phyloP scores from a whole-genome alignment of 2,797 vertebrate species.

The Pipistrellus nathusii region DNA sequence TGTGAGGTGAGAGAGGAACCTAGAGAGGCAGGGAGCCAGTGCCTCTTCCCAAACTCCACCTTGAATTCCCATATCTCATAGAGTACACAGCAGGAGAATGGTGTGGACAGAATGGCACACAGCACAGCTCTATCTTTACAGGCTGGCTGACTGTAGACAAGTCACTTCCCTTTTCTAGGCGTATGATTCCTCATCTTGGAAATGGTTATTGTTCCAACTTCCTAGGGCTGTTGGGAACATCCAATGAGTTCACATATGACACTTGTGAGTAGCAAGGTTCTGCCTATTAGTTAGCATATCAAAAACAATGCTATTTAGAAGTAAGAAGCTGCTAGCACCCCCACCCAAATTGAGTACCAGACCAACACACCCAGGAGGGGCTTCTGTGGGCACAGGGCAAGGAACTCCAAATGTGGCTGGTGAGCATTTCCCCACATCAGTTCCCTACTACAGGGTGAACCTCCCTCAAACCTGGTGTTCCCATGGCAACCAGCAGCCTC shows the following conservation, averaged over 20 bases:
- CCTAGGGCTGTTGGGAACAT: slow-evolving; percentile 24
- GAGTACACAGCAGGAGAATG: slow-evolving; percentile 11
- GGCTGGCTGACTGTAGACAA: slow-evolving; percentile 21
- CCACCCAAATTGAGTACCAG: neutral
- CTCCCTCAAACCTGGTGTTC: slow-evolving; percentile 45
- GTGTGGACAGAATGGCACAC: slow-evolving; percentile 5
- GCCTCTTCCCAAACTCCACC: slow-evolving; percentile 6
- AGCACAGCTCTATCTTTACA: neutral
- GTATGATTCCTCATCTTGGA: slow-evolving; percentile 50
- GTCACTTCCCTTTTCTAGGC: slow-evolving; percentile 48
- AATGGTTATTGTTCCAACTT: slow-evolving; percentile 52
- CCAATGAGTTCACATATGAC: slow-evolving; percentile 42
- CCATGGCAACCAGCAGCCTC: slow-evolving; percentile 45
- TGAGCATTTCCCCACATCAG: slow-evolving; percentile 7
- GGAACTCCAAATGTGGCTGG: neutral
- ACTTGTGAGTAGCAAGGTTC: slow-evolving; percentile 55
- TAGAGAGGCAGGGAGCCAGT: slow-evolving; percentile 13
- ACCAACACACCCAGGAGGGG: neutral
- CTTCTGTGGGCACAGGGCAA: neutral
- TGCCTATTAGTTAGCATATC: slow-evolving; percentile 23
- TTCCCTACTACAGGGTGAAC: slow-evolving; percentile 10
- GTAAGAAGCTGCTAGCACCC: slow-evolving; percentile 31
- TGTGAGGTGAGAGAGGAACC: slow-evolving; percentile 59
- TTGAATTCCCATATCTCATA: slow-evolving; percentile 10
- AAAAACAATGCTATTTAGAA: slow-evolving; percentile 49